Evolutionary conservation across 1,140 invertebrate genomes (phyloP), one percentile per base, ranked within the genome.

Genomic region (Eupeodes corollae): DNA sequence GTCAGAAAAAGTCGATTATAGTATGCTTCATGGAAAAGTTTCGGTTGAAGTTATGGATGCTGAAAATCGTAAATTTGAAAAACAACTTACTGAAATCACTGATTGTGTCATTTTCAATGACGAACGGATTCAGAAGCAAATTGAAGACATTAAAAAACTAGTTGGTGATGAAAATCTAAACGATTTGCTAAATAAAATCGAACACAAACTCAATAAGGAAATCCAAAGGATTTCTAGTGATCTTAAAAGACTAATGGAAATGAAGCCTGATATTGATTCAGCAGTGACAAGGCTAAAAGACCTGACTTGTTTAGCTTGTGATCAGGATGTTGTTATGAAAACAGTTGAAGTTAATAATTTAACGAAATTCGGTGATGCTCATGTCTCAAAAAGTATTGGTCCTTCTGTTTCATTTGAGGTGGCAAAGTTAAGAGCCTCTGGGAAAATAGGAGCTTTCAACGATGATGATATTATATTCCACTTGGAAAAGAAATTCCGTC

Each of bases 241-340:
- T 14, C 55, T 86, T 13, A 79, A 77, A 49, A 70, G 59, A 41
- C 63, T 61, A 37, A 55, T 67, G 56, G 59, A 66, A 8, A 57
- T 61, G 48, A 66, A 63, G 2, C 63, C 59, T 32, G 66, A 74
- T 15, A 80, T 83, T 16, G 75, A 71, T 3, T 81, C 84, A 49
- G 83, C 84, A 1, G 83, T 82, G 6, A 83, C 80, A 2, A 77
- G 81, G 0, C 57, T 83, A 11, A 77, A 80, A 52, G 78, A 83
- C 44, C 70, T 84, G 2, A 79, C 82, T 42, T 86, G 83, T 53
- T 75, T 86, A 57, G 83, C 82, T 0, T 86, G 84, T 54, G 80
- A 86, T 51, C 79, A 79, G 14, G 73, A 81, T 16, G 80, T 77
- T 0, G 73, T 81, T 0, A 84, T 86, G 79, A 69, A 70, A 10